Percentiles rank a stretch among this genome's conserved stretches.
Conservation (phyloP, 2,888 invertebrate species). For the Lysandra bellargus region DNA sequence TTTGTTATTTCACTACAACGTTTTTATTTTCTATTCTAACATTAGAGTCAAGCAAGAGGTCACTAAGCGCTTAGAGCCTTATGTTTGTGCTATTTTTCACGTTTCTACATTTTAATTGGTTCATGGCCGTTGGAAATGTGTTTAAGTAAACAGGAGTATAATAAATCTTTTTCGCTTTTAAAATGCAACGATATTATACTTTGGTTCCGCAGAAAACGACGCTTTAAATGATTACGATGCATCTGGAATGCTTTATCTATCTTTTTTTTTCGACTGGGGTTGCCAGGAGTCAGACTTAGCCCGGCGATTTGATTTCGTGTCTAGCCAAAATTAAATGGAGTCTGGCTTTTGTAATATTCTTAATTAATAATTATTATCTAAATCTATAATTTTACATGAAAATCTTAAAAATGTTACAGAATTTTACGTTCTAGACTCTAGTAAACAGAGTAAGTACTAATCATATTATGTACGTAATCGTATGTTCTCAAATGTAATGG, state of each 20-base stretch:
- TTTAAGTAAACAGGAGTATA: slow-evolving; percentile 1
- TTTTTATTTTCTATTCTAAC: not conserved
- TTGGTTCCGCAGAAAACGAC: not conserved
- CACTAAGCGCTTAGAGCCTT: not conserved
- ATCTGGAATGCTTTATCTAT: not conserved
- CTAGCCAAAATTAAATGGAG: too few relatives aligned
- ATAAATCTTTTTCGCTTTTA: not conserved
- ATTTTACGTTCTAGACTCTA: too few relatives aligned
- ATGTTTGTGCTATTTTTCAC: not conserved
- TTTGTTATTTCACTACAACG: not conserved
- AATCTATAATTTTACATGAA: too few relatives aligned
- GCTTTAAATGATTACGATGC: not conserved
- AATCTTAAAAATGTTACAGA: too few relatives aligned
- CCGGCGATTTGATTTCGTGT: too few relatives aligned
- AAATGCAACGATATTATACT: not conserved
- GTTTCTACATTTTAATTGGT: slow-evolving; percentile 12
- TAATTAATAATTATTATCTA: too few relatives aligned
- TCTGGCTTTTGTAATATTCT: too few relatives aligned
- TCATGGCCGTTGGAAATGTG: slow-evolving; percentile 8
- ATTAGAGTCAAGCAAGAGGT: not conserved
- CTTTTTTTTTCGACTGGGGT: not conserved
- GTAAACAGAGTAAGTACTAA: too few relatives aligned
- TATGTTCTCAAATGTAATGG: too few relatives aligned
- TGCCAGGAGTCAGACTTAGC: too few relatives aligned
- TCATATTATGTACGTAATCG: too few relatives aligned